Base-by-base conservation (phyloP, 2,797 vertebrate genomes). In the Allobates femoralis region DNA sequence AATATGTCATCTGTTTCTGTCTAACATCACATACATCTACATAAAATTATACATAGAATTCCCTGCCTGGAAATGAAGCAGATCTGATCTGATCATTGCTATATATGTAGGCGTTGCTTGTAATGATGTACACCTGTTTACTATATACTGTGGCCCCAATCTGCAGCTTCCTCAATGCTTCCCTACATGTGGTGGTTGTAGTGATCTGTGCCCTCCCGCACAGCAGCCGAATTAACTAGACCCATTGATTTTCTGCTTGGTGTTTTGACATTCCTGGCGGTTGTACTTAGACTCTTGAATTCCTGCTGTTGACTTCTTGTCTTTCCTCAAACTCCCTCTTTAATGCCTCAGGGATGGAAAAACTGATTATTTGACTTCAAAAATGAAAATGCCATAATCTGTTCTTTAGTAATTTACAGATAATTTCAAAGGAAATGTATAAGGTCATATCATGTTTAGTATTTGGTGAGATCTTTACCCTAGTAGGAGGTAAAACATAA, bases 311-410 rank as follows among this genome's bases (percentile, higher is more conserved):
- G 19, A 37, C 50, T 37, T 26, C 71, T 74, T 26, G 46, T 83
- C 50, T 82, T 56, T 71, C 66, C 81, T 82, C 23, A 7, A 53
- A 74, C 81, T 41, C 81, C 81, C 67, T 19, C 55, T 58, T 41
- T 37, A 12, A 37, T 60, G 53, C 67, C 67, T 83, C 81, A 3
- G 81, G 81, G 81, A 60, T 76, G 67, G n/a, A 83, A 74, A 82
- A 74, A 74, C 53, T 46, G 81, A 30, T 83, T 34, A 41, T 73
- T 74, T 74, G 2, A 71, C 66, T 66, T 66, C 8, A 34, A 55
- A 30, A 34, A 81, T 71, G 80, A 55, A n/a, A 84, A 76, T 76
- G 5, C 10, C 58, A 51, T 32, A n/a, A 50, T 53, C 74, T 53
- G 56, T 73, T 62, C 71, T 76, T 16, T 51, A 75, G 32, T n/a